Evolutionary conservation across 2,113 vertebrate genomes (phyloP).

Genomic region (Nestor notabilis): DNA sequence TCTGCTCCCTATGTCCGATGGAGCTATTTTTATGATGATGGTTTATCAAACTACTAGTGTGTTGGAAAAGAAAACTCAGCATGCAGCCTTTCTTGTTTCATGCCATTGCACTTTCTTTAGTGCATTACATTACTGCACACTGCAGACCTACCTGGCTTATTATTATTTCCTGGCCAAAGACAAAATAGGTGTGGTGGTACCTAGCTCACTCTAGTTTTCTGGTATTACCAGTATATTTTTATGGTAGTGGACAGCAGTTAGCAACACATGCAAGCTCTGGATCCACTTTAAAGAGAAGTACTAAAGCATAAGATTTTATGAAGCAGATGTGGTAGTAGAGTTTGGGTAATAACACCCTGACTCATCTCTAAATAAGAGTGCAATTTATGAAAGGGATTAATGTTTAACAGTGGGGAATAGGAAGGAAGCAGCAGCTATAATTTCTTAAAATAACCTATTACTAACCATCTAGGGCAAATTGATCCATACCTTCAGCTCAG

Average conservation of each 20-base stretch:
- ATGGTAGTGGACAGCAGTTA: not conserved
- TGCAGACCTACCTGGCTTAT: not conserved
- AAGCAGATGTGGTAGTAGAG: not conserved
- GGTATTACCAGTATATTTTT: not conserved
- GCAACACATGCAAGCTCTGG: not conserved
- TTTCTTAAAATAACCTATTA: constrained; percentile 34
- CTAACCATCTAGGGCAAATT: constrained; percentile 15
- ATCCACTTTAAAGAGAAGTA: not conserved
- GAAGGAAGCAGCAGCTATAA: not conserved
- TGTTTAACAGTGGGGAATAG: not conserved
- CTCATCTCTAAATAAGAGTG: constrained; percentile 49
- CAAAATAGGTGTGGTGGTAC: not conserved
- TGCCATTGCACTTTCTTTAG: not conserved
- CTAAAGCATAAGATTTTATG: not conserved
- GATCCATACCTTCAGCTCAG: not conserved
- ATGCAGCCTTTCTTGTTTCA: not conserved
- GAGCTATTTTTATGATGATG: not conserved
- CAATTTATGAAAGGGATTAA: constrained; percentile 44
- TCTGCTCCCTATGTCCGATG: not conserved
- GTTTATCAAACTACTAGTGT: not conserved
- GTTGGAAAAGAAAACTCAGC: not conserved
- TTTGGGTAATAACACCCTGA: not conserved
- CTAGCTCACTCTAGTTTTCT: not conserved
- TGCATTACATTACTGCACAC: not conserved
- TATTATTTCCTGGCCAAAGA: not conserved